phyloP scores from a whole-genome alignment of 2,888 invertebrate species.

The Leptodirus hochenwartii region DNA sequence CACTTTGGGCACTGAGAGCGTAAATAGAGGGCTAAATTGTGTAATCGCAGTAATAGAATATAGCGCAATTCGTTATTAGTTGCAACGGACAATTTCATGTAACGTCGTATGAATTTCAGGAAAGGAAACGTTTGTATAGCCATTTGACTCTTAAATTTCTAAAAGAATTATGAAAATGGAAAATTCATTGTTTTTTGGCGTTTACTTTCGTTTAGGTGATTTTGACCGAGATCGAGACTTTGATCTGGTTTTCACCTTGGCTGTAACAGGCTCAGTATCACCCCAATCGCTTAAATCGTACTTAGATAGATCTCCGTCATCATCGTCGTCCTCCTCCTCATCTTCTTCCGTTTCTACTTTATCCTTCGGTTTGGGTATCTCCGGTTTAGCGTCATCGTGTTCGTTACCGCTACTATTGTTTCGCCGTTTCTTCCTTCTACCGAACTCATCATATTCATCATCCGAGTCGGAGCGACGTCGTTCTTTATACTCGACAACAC shows the following conservation, averaged over 20 bases:
- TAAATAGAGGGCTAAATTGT: too few species aligned
- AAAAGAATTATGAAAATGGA: too few species aligned
- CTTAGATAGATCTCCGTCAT: constrained; percentile 35
- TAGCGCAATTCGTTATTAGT: too few species aligned
- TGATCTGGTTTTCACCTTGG: constrained; percentile 12
- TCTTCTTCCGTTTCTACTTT: constrained; percentile 19
- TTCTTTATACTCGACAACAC: constrained; percentile 88
- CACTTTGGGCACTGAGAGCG: too few species aligned
- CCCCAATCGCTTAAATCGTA: constrained; percentile 38
- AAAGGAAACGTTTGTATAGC: too few species aligned
- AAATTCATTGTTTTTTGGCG: too few species aligned
- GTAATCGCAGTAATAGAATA: too few species aligned
- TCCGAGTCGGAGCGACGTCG: constrained; percentile 64
- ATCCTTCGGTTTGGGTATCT: constrained; percentile 9
- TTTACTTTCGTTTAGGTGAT: too few species aligned
- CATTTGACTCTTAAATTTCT: too few species aligned
- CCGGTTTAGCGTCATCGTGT: constrained; percentile 11
- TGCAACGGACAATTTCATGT: too few species aligned
- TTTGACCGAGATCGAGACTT: constrained; percentile 17
- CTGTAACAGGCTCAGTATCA: constrained; percentile 15
- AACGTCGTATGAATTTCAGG: too few species aligned
- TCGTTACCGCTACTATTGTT: constrained; percentile 10
- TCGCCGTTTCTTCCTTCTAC: constrained; percentile 22
- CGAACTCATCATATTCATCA: constrained; percentile 86
- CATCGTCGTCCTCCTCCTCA: constrained; percentile 33